Conservation (phyloP, 2,797 vertebrate genomes). For the Takifugu ocellatus region DNA sequence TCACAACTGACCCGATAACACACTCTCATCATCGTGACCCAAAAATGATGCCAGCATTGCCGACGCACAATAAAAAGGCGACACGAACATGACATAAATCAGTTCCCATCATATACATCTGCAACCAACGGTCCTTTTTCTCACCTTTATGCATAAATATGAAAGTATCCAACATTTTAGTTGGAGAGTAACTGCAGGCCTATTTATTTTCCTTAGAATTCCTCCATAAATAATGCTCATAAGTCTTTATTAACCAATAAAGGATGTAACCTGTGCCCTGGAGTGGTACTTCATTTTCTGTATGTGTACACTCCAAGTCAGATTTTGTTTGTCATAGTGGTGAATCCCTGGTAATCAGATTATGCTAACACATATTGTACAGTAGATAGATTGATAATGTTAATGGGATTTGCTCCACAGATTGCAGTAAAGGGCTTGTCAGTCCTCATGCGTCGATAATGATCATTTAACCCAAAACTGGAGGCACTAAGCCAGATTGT, state of each 20-base stretch:
- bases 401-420: conserved; percentile 58
- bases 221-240: no score
- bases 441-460: conserved; percentile 51
- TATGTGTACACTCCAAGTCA: conserved; percentile 16
- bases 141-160: neutral
- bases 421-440: conserved; percentile 43
- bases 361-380: conserved; percentile 58
- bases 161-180: no score
- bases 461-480: conserved; percentile 63
- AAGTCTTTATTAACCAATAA: neutral
- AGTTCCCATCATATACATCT: no score
- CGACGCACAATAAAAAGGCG: conserved; percentile 10
- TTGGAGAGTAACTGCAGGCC: neutral
- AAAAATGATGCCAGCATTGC: conserved; percentile 44
- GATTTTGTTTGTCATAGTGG: conserved; percentile 49
- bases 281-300: conserved; percentile 24
- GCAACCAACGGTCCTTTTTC: neutral
- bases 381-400: conserved; percentile 44
- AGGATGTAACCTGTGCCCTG: conserved; percentile 10
- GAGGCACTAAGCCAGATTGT: conserved; percentile 32
- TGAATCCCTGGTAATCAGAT: conserved; percentile 61
- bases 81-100: neutral
- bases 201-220: no score
- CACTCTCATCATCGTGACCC: conserved; percentile 61
- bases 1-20: conserved; percentile 75